These are phyloP conservation scores for Rallus crepitans DNA, from an alignment of 2,797 vertebrate species.

Conservation along the genomic window DNA sequence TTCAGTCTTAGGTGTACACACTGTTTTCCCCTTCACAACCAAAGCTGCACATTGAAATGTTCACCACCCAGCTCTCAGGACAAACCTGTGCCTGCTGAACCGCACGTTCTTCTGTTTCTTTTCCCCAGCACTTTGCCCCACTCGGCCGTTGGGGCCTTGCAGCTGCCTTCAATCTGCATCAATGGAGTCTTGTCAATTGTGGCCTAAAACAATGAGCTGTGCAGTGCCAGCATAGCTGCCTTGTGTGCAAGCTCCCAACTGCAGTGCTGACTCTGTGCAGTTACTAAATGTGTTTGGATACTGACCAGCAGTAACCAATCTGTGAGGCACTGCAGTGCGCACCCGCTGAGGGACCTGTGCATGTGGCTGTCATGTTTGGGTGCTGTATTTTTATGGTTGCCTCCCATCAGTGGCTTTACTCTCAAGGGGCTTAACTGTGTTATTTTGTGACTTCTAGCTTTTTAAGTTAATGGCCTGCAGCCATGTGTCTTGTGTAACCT, in stretches of 20 bases:
- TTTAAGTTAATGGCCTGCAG: neutral
- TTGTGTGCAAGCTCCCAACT: neutral
- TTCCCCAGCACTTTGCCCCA: constrained; percentile 3
- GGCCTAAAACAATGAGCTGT: neutral
- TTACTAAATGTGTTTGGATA: neutral
- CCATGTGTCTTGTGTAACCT: neutral
- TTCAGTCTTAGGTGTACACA: neutral
- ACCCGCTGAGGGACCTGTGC: fast-evolving
- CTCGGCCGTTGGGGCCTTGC: neutral
- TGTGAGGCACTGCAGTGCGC: neutral
- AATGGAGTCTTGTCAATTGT: neutral
- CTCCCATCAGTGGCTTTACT: neutral
- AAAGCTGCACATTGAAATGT: neutral
- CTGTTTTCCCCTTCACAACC: neutral
- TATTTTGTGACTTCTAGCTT: neutral
- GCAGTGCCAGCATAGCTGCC: neutral
- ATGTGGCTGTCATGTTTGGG: neutral
- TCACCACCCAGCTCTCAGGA: neutral
- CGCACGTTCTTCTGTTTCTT: neutral
- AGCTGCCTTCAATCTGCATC: constrained; percentile 18
- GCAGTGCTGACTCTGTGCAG: neutral
- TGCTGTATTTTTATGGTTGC: neutral
- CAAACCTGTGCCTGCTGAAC: neutral
- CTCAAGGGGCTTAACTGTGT: neutral
- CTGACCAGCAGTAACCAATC: neutral